These are phyloP conservation scores for Lordiphosa stackelbergi DNA, from an alignment of 1,140 invertebrate species.

Conservation along the genomic window DNA sequence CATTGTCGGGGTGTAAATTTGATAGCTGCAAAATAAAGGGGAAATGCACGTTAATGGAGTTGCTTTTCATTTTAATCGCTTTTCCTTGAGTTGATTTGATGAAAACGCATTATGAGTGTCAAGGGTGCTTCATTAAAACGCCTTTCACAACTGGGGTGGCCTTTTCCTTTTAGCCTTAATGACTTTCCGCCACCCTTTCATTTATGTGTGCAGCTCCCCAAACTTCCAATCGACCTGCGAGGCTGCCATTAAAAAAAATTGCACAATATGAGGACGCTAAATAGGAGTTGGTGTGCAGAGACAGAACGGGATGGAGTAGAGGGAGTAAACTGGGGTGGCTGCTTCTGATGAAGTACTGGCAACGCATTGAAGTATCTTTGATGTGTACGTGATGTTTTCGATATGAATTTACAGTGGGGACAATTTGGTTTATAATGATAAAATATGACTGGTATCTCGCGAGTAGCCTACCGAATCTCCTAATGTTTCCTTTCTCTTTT, in stretches of 20 bases:
- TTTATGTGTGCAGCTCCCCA: constrained; percentile 20
- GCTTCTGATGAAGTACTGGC: constrained; percentile 57
- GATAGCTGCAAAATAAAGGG: constrained; percentile 7
- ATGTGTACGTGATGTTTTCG: constrained; percentile 40
- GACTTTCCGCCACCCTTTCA: constrained; percentile 56
- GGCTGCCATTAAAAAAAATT: constrained; percentile 45
- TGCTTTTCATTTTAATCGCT: constrained; percentile 41
- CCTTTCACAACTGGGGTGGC: constrained; percentile 41
- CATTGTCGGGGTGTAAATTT: constrained; percentile 79
- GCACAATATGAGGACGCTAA: constrained; percentile 40
- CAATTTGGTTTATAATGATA: background rate
- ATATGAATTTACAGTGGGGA: constrained; percentile 6
- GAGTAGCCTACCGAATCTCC: too few species aligned
- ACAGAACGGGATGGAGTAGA: background rate
- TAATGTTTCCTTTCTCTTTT: too few species aligned
- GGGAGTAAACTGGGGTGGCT: constrained; percentile 11
- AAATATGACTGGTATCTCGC: too few species aligned
- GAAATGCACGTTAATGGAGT: constrained; percentile 47
- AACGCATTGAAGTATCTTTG: constrained; percentile 52
- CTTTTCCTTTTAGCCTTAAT: constrained; percentile 61
- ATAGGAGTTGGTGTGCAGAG: constrained; percentile 3
- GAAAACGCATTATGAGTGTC: constrained; percentile 67
- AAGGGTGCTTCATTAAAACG: constrained; percentile 71
- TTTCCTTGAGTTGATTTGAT: constrained; percentile 49
- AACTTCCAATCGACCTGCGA: constrained; percentile 20